Conservation (phyloP, 2,797 vertebrate species). For the Lacerta viridis region DNA sequence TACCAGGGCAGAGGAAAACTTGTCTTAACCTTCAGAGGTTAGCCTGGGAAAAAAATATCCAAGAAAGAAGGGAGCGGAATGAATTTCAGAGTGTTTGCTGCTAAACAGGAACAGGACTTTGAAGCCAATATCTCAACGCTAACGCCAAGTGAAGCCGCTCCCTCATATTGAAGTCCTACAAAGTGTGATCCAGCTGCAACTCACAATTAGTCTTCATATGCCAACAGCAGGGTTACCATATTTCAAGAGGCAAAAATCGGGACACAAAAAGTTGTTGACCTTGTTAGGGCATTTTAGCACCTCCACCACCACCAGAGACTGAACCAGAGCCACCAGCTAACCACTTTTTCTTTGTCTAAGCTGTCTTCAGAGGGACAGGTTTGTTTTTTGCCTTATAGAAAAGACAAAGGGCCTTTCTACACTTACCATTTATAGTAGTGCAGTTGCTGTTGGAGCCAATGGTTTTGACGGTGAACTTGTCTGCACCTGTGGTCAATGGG, state of each 20-base stretch:
- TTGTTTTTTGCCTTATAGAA: neutral
- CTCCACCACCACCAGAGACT: no score
- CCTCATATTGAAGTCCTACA: neutral
- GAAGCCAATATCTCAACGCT: neutral
- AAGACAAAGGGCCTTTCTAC: no score
- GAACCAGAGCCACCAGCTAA: neutral
- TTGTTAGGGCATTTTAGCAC: no score
- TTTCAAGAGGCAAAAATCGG: no score
- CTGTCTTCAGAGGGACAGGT: neutral
- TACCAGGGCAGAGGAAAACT: neutral
- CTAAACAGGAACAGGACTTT: neutral
- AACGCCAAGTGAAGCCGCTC: neutral
- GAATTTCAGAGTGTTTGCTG: neutral
- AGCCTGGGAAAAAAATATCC: neutral
- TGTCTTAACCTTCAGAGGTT: slow-evolving; percentile 13
- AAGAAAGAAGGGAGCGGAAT: no score
- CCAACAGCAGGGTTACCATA: no score
- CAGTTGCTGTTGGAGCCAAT: no score
- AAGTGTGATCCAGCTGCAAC: neutral
- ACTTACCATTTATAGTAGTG: neutral
- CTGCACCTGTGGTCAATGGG: no score
- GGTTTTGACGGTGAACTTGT: no score
- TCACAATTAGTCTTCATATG: no score
- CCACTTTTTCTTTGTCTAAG: neutral
- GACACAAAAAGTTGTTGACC: no score